Percentiles rank a stretch among this genome's conserved stretches.
These are phyloP conservation scores for Synanthedon formicaeformis DNA, from an alignment of 2,888 invertebrate species.

Conservation along the genomic window DNA sequence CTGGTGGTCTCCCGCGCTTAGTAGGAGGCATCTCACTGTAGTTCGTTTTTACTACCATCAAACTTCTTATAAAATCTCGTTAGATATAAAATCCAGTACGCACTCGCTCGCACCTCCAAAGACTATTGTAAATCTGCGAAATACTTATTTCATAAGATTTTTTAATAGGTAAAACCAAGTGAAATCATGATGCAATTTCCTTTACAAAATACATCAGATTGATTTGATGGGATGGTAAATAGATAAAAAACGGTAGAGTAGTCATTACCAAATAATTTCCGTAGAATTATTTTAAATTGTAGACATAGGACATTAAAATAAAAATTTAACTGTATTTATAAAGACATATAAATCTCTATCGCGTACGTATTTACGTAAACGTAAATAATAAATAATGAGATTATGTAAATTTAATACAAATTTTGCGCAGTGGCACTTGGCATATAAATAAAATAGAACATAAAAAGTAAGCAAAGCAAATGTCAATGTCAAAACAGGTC, in stretches of 20 bases:
- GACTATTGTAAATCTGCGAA: background rate
- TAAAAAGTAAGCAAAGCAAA: no score
- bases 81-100: background rate
- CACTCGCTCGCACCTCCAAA: background rate
- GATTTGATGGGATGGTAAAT: background rate
- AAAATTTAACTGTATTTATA: no score
- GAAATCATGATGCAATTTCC: background rate
- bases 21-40: conserved; percentile 49
- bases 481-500: no score
- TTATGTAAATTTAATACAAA: no score
- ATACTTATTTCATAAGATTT: background rate
- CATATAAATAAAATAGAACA: no score
- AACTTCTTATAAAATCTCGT: background rate
- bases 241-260: background rate
- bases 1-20: conserved; percentile 47
- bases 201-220: background rate
- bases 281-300: no score
- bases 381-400: no score
- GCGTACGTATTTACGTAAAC: no score
- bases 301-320: no score
- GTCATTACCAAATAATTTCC: no score
- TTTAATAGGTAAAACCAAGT: background rate
- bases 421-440: no score
- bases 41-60: conserved; percentile 37
- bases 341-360: no score